Conservation (phyloP, 2,797 vertebrate species). For the Falco rusticolus region DNA sequence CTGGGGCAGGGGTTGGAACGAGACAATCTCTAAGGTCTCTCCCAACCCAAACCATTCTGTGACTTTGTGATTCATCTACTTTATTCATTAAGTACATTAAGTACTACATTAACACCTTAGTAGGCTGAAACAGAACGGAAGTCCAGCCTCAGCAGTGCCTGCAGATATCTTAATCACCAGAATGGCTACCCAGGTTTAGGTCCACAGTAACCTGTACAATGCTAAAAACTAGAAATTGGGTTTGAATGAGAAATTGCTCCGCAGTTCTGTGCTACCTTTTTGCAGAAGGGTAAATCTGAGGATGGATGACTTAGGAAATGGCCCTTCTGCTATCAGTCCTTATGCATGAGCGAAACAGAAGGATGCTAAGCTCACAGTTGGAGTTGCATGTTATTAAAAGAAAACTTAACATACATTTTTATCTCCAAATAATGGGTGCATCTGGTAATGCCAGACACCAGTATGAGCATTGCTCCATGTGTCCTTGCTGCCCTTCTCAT, state of each 20-base stretch:
- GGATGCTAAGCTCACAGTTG: neutral
- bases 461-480: rapidly evolving
- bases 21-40: neutral
- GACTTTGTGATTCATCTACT: neutral
- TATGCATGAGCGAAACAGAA: rapidly evolving
- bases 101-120: neutral
- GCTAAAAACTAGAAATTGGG: neutral
- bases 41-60: too few species aligned
- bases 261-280: neutral
- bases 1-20: too few species aligned
- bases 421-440: rapidly evolving
- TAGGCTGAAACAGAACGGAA: neutral
- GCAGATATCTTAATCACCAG: neutral
- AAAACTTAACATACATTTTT: neutral
- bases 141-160: neutral
- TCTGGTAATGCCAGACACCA: neutral
- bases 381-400: neutral
- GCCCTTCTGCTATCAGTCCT: neutral
- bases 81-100: too few species aligned
- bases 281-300: neutral
- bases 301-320: neutral
- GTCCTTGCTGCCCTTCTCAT: neutral
- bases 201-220: neutral
- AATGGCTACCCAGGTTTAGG: too few species aligned
- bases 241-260: neutral